A percentile compares a stretch with the other conserved stretches of the same genome.
Conservation (phyloP, 2,888 invertebrate genomes). For the Proisotoma minuta region DNA sequence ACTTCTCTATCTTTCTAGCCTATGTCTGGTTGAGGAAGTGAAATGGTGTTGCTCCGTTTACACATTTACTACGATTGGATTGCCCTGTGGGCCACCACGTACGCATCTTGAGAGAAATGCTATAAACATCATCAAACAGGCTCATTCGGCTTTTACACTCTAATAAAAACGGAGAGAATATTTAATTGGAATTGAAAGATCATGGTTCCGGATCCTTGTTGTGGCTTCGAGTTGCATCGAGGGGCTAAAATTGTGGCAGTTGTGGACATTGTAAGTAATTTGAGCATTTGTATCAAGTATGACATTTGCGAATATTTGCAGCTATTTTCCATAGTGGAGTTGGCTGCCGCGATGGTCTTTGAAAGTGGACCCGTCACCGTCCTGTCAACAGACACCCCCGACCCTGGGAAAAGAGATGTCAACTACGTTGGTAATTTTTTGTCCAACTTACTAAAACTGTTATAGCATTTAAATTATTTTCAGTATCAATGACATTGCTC, state of each 20-base stretch:
- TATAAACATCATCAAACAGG: too few relatives aligned
- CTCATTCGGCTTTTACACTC: too few relatives aligned
- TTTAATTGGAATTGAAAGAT: too few relatives aligned
- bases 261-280: constrained; percentile 27
- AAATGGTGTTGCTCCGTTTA: too few relatives aligned
- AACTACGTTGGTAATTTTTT: constrained; percentile 25
- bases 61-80: too few relatives aligned
- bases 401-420: constrained; percentile 22
- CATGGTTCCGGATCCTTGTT: constrained; percentile 29
- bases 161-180: too few relatives aligned
- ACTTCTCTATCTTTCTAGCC: too few relatives aligned
- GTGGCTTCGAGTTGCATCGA: constrained; percentile 29
- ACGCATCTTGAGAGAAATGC: too few relatives aligned
- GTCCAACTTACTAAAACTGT: neutral
- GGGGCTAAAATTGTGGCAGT: constrained; percentile 29
- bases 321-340: constrained; percentile 26
- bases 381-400: constrained; percentile 19
- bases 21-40: too few relatives aligned
- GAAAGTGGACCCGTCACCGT: constrained; percentile 31
- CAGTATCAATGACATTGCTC: constrained; percentile 31
- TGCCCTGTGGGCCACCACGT: too few relatives aligned
- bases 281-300: neutral
- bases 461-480: neutral
- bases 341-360: constrained; percentile 29
- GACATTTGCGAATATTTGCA: neutral